Evolutionary conservation across 1,140 invertebrate genomes (phyloP).

Genomic region (Pteromalus puparum): DNA sequence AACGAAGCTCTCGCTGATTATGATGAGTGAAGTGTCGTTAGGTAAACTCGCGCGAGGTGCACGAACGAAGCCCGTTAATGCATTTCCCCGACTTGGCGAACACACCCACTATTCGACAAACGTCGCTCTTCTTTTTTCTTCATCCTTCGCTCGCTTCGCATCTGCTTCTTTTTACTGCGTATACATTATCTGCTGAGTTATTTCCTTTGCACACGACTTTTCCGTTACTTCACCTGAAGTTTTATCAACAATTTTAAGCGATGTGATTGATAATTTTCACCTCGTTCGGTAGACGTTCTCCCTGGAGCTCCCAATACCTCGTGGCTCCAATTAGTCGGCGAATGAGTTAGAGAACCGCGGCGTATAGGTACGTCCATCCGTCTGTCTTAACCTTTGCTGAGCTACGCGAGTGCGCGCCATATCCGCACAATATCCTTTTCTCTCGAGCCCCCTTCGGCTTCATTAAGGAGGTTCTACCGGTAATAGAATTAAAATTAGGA

Average conservation of each 20-base stretch:
- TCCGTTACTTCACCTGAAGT: too few relatives aligned
- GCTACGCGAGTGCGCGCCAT: neutral
- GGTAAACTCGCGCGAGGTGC: constrained; percentile 60
- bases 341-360: neutral
- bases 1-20: constrained; percentile 5
- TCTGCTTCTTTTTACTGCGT: neutral
- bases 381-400: neutral
- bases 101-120: constrained; percentile 55
- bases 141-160: too few relatives aligned
- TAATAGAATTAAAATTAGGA: too few relatives aligned
- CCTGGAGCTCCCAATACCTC: constrained; percentile 3
- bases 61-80: constrained; percentile 58
- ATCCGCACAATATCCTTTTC: constrained; percentile 23
- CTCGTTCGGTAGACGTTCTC: neutral
- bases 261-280: neutral
- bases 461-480: too few relatives aligned
- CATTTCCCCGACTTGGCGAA: constrained; percentile 50
- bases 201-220: too few relatives aligned
- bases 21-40: constrained; percentile 59
- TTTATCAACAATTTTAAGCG: neutral
- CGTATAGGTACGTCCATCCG: neutral
- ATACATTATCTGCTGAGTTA: neutral
- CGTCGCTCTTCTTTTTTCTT: neutral
- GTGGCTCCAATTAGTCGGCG: constrained; percentile 43
- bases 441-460: constrained; percentile 64